phyloP scores from a whole-genome alignment of 92 coral and sea anemone genomes.

The Parazoanthus swiftii region DNA sequence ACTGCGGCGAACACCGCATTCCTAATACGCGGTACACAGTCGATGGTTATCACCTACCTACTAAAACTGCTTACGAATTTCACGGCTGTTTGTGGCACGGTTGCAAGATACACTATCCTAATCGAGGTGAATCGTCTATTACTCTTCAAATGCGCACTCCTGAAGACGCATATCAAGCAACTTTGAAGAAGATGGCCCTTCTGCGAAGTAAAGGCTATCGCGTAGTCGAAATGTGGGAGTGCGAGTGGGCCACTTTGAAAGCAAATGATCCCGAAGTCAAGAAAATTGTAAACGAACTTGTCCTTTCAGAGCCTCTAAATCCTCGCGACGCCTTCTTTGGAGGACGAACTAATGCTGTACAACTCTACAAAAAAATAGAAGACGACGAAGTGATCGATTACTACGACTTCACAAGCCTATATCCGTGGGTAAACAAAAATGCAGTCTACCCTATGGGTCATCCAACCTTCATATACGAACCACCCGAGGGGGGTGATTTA shows the following conservation, averaged over 20 bases:
- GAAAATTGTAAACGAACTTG: neutral
- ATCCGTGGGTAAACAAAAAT: too few relatives aligned
- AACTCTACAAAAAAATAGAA: too few relatives aligned
- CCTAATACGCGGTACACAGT: neutral
- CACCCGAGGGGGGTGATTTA: neutral
- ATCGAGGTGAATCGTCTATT: too few relatives aligned
- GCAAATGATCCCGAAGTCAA: neutral
- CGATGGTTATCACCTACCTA: neutral
- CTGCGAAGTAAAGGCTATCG: neutral
- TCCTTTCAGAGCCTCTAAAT: neutral
- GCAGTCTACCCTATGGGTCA: neutral
- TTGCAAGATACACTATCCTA: neutral
- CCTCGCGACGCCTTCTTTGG: conserved; percentile 20
- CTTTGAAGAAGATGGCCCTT: neutral
- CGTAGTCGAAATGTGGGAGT: neutral
- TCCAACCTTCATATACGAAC: conserved; percentile 1
- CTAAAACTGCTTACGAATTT: conserved; percentile 18
- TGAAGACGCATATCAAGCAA: too few relatives aligned
- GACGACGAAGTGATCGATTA: neutral
- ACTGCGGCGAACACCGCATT: conserved; percentile 11
- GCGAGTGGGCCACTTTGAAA: neutral
- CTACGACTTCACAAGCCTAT: too few relatives aligned
- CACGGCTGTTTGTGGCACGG: conserved; percentile 21
- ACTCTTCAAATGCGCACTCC: too few relatives aligned
- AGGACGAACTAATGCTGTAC: conserved; percentile 13